phyloP scores from a whole-genome alignment of 2,113 vertebrate species.

The Xenopus borealis region DNA sequence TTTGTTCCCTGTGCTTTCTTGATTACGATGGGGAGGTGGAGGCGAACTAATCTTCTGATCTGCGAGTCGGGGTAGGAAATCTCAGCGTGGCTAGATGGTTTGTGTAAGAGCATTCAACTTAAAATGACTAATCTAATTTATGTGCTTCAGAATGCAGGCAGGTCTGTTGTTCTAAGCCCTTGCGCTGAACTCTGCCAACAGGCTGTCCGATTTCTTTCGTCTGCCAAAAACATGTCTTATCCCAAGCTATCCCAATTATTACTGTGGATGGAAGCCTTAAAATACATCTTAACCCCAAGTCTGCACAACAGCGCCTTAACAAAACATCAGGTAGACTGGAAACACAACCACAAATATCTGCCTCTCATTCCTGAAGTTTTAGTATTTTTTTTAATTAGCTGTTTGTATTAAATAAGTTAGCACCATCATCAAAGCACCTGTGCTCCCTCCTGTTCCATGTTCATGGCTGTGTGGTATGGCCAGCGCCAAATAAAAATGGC shows the following conservation, averaged over 20 bases:
- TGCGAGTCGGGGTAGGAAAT: background rate
- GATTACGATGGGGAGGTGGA: background rate
- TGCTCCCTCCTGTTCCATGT: no score
- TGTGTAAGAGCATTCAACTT: conserved; percentile 21
- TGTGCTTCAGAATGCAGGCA: conserved; percentile 27
- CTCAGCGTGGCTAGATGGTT: background rate
- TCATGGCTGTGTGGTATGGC: no score
- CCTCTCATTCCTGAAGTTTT: background rate
- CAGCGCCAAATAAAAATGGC: no score
- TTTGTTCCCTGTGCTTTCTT: background rate
- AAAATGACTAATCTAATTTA: conserved; percentile 44
- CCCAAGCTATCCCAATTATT: conserved; percentile 41
- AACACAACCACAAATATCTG: background rate
- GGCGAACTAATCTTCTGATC: background rate
- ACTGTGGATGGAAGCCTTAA: conserved; percentile 29
- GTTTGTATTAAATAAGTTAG: no score
- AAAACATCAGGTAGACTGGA: conserved; percentile 20
- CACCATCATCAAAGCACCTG: no score
- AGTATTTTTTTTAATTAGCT: no score
- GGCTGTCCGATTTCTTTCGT: conserved; percentile 33
- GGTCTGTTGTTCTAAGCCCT: conserved; percentile 31
- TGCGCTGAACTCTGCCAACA: conserved; percentile 36
- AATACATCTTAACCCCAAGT: conserved; percentile 37
- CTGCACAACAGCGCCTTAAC: conserved; percentile 7
- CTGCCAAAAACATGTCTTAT: conserved; percentile 43